Conservation (phyloP, 2,113 vertebrate genomes). For the Stictonetta naevosa region DNA sequence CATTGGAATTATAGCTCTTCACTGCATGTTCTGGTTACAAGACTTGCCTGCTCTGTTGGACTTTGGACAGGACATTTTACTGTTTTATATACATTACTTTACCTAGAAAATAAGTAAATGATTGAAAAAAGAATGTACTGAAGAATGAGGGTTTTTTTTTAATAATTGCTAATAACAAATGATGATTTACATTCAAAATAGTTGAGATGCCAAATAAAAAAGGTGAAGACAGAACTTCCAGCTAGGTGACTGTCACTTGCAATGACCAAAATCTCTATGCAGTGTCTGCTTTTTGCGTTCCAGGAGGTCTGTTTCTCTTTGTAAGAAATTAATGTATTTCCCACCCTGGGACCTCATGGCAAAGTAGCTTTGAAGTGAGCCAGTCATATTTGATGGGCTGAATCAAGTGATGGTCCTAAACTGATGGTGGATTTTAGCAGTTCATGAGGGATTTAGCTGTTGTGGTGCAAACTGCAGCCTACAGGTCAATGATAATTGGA, state of each 20-base stretch:
- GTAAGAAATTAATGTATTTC: not conserved
- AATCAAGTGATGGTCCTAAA: not conserved
- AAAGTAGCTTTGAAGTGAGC: not conserved
- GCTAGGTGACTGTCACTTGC: rapidly evolving
- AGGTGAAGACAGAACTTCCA: not conserved
- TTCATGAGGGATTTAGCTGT: not conserved
- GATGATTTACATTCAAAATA: not conserved
- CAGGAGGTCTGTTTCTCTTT: not conserved
- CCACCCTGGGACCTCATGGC: not conserved
- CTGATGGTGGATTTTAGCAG: not conserved
- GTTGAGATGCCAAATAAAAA: not conserved
- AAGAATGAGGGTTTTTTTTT: not conserved
- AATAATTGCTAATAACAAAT: not conserved
- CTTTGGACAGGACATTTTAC: not conserved
- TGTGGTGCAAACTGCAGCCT: not conserved
- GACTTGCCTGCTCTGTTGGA: not conserved
- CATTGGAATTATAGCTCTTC: not conserved
- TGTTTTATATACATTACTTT: not conserved
- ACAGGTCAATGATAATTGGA: not conserved
- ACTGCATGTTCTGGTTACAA: not conserved
- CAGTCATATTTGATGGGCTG: not conserved
- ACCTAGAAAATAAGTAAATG: not conserved
- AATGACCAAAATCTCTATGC: not conserved
- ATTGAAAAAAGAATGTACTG: not conserved
- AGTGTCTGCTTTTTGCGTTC: rapidly evolving